These are phyloP conservation scores for Acrocera orbiculus DNA, from an alignment of 2,888 invertebrate species.

Conservation along the genomic window DNA sequence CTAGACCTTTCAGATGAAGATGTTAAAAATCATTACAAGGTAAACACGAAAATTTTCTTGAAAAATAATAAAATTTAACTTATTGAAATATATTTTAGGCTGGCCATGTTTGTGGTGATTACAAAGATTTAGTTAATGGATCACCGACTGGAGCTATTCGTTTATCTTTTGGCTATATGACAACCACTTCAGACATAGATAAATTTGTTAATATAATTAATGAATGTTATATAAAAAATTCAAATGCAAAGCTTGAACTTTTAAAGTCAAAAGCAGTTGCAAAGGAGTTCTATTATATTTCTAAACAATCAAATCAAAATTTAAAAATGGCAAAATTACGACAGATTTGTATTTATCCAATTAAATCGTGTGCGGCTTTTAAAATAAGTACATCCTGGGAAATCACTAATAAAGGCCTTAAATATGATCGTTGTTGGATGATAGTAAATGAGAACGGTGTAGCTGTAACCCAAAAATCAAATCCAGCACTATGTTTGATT, in stretches of 20 bases:
- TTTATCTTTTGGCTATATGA: conserved; percentile 85
- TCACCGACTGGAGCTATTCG: conserved; percentile 83
- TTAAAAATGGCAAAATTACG: conserved; percentile 18
- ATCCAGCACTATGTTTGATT: conserved; percentile 60
- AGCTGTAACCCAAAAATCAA: conserved; percentile 76
- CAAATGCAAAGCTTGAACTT: conserved; percentile 15
- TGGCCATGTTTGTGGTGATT: conserved; percentile 86
- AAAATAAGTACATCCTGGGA: conserved; percentile 50
- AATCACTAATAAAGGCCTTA: conserved; percentile 56
- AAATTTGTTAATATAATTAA: conserved; percentile 54
- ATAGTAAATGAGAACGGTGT: conserved; percentile 64
- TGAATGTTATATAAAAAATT: conserved; percentile 44
- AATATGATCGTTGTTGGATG: conserved; percentile 90
- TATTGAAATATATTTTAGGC: conserved; percentile 37
- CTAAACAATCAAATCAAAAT: conserved; percentile 15
- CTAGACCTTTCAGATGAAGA: conserved; percentile 49
- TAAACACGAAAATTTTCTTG: conserved; percentile 15
- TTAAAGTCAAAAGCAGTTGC: conserved; percentile 18
- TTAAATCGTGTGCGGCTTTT: conserved; percentile 79
- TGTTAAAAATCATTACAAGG: conserved; percentile 57
- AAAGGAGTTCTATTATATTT: conserved; percentile 17
- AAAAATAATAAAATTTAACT: background rate
- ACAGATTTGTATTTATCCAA: conserved; percentile 58
- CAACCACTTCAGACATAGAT: conserved; percentile 52
- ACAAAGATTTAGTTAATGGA: conserved; percentile 67